Evolutionary conservation across 2,888 invertebrate species (phyloP).

Genomic region (Rambutsinella grinnellia): DNA sequence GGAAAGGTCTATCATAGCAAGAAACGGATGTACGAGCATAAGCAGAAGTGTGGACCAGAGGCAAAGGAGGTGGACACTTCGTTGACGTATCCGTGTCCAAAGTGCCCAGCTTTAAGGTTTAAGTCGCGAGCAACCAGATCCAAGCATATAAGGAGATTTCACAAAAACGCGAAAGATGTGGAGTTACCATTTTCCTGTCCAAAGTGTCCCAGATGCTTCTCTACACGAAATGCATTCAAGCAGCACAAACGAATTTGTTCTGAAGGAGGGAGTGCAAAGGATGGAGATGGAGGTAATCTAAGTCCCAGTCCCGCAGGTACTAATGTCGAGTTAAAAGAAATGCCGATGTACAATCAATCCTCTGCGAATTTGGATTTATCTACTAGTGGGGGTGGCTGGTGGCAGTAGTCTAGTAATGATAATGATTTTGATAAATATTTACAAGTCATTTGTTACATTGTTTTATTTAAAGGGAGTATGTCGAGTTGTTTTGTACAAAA

Average conservation of each 20-base stretch:
- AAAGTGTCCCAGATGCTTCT: constrained; percentile 30
- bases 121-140: not conserved
- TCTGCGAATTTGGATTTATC: too few species aligned
- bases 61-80: not conserved
- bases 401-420: too few species aligned
- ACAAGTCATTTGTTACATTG: too few species aligned
- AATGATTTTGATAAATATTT: too few species aligned
- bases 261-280: too few species aligned
- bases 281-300: too few species aligned
- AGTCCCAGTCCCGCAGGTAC: too few species aligned
- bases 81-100: constrained; percentile 12
- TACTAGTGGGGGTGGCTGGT: too few species aligned
- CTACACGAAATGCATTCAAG: constrained; percentile 5
- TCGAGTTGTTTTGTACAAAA: too few species aligned
- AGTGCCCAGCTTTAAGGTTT: constrained; percentile 17
- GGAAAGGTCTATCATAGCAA: constrained; percentile 15
- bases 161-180: not conserved
- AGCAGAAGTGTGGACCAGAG: not conserved
- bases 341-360: too few species aligned
- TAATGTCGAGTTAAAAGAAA: too few species aligned
- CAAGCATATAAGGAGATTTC: constrained; percentile 22
- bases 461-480: too few species aligned
- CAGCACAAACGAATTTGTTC: constrained; percentile 24
- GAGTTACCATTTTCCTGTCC: constrained; percentile 25
- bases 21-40: not conserved